Evolutionary conservation across 2,888 invertebrate genomes (phyloP), one percentile per base, ranked within the genome.

Genomic region (Phalera bucephala): DNA sequence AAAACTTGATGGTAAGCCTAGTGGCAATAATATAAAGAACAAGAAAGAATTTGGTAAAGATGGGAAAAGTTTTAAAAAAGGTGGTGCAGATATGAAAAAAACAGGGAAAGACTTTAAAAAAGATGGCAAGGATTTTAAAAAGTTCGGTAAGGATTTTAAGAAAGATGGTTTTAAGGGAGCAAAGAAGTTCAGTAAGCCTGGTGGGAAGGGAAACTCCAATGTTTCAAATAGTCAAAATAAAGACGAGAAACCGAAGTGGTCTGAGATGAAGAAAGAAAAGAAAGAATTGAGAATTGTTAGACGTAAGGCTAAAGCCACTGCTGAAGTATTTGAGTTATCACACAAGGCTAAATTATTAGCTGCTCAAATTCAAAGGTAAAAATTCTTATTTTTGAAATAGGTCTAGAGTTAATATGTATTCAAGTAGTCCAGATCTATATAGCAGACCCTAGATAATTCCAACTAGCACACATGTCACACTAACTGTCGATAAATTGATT

Each of bases 251-350:
- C 92, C 92, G 0, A 92, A 94, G 65, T 96, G 96, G 95, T 85
- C 91, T 7, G 93, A 94, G 67, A 92, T 94, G 72, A 96, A 95
- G 62, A 92, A 94, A 60, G 92, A 95, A 42, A 94, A 94, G 64
- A 95, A 95, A 59, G 92, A 94, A 46, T 74, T 95, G 1, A 92
- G 92, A 45, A 62, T 92, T 11, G 91, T 91, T 31, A 91, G 95
- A 31, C 90, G 93, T 12, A 94, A 93, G 67, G 91, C 93, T 14
- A 91, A 91, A 50, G 82, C 80, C 0, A 79, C 80, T 4, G 80
- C 74, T 14, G 84, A 86, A 56, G 75, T 88, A 22, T 88, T 88
- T 66, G 88, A 87, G 50, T 65, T 86, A 15, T 84, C 88, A 25
- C 80, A 87, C 35, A 88, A 88, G 51, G 88, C 89, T 0, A 89